Percentiles rank a stretch among this genome's conserved stretches.
Conservation (phyloP, 2,888 invertebrate species). For the Ecdyonurus torrentis region DNA sequence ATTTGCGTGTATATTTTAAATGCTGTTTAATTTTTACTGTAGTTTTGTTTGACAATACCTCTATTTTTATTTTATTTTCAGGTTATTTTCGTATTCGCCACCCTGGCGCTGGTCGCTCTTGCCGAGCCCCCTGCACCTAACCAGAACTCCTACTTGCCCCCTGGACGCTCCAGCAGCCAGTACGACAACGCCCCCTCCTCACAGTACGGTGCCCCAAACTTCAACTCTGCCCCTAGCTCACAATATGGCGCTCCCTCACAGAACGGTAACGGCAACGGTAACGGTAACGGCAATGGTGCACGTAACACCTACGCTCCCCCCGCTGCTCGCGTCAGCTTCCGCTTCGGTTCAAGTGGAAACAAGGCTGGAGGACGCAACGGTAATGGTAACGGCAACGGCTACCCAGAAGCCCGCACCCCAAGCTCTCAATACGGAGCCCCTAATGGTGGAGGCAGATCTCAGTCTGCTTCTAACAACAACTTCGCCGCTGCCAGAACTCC, state of each 20-base stretch:
- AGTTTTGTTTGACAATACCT: too few relatives aligned
- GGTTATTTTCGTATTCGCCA: background rate
- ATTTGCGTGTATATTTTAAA: too few relatives aligned
- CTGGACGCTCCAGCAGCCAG: slow-evolving; percentile 4
- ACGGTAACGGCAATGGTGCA: background rate
- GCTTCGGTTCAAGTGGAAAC: background rate
- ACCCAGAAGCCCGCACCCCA: slow-evolving; percentile 1
- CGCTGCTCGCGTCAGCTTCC: background rate
- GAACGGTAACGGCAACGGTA: background rate
- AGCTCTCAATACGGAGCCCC: slow-evolving; percentile 11
- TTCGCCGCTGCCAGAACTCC: slow-evolving; percentile 4
- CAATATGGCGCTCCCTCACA: background rate
- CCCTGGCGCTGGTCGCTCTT: background rate
- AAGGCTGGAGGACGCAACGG: background rate
- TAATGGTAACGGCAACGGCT: background rate
- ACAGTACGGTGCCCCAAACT: slow-evolving; percentile 9
- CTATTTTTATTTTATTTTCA: background rate
- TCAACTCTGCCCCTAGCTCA: background rate
- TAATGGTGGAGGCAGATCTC: background rate
- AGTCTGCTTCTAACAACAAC: background rate
- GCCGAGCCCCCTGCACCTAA: slow-evolving; percentile 1
- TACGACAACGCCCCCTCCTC: slow-evolving; percentile 7
- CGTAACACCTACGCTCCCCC: slow-evolving; percentile 1
- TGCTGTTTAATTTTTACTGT: too few relatives aligned
- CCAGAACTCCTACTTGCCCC: slow-evolving; percentile 1